Base-by-base conservation (phyloP, 2,113 vertebrate genomes). In the Megaceryle torquata region DNA sequence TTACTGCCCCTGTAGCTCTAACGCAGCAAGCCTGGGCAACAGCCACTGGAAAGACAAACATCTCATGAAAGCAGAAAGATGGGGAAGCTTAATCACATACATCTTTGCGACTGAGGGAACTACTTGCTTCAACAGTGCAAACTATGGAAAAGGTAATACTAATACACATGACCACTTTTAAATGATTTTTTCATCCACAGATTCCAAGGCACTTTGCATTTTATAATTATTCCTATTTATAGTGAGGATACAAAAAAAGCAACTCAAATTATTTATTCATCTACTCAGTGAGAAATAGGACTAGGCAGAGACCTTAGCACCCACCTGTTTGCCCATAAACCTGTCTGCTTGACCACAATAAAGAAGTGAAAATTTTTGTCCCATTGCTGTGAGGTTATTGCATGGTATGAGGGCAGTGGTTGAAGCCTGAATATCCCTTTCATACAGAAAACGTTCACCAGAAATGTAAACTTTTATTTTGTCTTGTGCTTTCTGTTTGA, bases 371-470 rank as follows among this genome's bases (percentile, higher is more conserved):
- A 53, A 16, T 61, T 82, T 76, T 65, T 87, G 17, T 9, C 5
- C 6, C 9, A 88, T 60, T 84, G 8, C 18, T 31, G 17, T 24
- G 46, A 68, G 26, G 13, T 68, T 60, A 56, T 78, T 61, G 18
- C 4, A 28, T 41, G 19, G 1, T 43, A 35, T 31, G 6, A 2
- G 5, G 6, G 5, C 29, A 59, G 17, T 39, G 10, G 7, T 25
- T 74, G 7, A 85, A 89, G n/a, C 28, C 19, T 39, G 25, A 85
- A 37, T 61, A 51, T n/a, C 28, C 6, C 6, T 48, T 85, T 29
- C 1, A 2, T 29, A 46, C 4, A 37, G 25, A 89, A 77, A 84
- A 72, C 15, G 3, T 15, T 64, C 2, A 51, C 41, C 35, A 85
- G 54, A 81, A 84, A 41, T 26, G 10, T 19, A 48, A 78, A 60